Conservation (phyloP, 2,113 vertebrate species). For the Callospermophilus lateralis region DNA sequence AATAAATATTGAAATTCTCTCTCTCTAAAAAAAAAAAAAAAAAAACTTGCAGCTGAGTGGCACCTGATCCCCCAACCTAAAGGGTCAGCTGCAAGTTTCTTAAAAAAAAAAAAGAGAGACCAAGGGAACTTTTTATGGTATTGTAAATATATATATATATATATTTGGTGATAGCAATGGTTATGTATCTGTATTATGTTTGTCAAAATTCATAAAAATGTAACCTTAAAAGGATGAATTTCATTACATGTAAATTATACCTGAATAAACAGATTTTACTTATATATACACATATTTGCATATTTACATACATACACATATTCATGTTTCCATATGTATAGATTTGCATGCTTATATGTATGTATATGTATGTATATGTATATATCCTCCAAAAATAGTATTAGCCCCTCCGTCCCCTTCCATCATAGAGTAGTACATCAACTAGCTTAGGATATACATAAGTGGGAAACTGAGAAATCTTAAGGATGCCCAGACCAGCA, state of each 20-base stretch:
- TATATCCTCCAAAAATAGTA: neutral
- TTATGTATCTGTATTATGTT: neutral
- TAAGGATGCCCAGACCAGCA: neutral
- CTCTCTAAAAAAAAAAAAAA: no score
- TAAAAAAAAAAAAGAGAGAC: no score
- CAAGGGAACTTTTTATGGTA: neutral
- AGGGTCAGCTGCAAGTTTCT: no score
- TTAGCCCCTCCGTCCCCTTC: neutral
- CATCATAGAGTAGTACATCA: neutral
- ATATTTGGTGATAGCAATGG: neutral
- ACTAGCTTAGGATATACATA: neutral
- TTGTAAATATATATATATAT: no score
- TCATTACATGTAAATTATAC: neutral
- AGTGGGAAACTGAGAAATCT: neutral
- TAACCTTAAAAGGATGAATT: constrained; percentile 6
- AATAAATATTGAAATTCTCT: no score
- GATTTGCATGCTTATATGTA: no score
- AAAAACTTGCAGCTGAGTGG: no score
- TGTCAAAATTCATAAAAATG: constrained; percentile 24
- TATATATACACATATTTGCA: no score
- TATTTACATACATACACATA: neutral
- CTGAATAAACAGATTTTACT: neutral
- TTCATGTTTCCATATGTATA: neutral
- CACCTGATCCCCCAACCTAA: no score
- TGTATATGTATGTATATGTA: neutral